Evolutionary conservation across 2,888 invertebrate species (phyloP), one percentile per base, ranked within the genome.

Genomic region (Cheilosia vulpina): DNA sequence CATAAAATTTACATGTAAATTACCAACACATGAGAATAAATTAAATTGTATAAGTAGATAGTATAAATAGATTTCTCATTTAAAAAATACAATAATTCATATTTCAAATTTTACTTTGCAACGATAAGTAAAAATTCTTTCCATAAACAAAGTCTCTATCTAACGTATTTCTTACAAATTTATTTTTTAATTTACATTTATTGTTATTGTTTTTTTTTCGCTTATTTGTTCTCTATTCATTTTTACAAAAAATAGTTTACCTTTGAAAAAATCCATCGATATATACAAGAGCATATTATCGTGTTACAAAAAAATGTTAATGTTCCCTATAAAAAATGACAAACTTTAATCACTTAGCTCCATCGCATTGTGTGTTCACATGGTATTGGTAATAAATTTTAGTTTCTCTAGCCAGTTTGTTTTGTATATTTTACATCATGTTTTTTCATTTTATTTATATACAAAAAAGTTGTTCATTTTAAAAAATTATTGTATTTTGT

Each of bases 401-500:
- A 60, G 58, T 69, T 63, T 41, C 11, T 65, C 47, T 55, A 43
- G 57, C 52, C 34, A 55, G 43, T 77, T 41, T 27, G 27, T 65
- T 80, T 68, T 57, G 24, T 47, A 53, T 53, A 73, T 19, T 50
- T 58, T 58, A 43, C 19, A 68, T 19, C 11, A 19, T 55, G 21
- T 34, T 71, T 82, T 85, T 38, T 79, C 19, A 27, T 79, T 57
- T 65, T 73, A 24, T 50, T 17, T 81, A 81, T 62, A 69, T 87
- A 82, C 82, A 87, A 78, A 83, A 75, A 76, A 87, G 68, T 60
- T 78, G 66, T 80, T 78, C 63, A 63, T 81, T 72, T 78, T 82
- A 87, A 88, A 89, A 88, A 88, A 87, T 88, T 88, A 89, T 90
- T 90, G 90, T 90, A 89, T 89, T 88, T 87, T 88, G 87, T 89